Base-by-base conservation (phyloP, 2,888 invertebrate genomes). In the Eupeodes latifasciatus region DNA sequence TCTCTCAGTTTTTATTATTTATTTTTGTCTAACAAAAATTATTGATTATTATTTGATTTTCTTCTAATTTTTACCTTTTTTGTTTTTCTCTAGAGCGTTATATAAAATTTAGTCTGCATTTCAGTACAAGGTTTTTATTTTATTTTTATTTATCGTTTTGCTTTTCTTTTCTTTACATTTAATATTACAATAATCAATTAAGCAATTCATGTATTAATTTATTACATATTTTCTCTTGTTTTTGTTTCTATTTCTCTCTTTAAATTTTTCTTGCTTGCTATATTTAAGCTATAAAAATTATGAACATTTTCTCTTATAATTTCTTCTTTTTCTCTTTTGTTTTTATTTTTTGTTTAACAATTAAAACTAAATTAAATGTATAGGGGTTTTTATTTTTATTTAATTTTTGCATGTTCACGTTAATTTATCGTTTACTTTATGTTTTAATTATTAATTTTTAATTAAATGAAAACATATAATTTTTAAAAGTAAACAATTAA, bases 321-420 rank as follows among this genome's bases (percentile, higher is more conserved):
- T 40, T 40, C 9, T 40, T 40, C 40, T 40, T 9, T 40, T 40
- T 27, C 27, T 27, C 27, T 40, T 40, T 40, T 40, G 5, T 59
- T 3, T 36, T 34, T 61, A 53, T 34, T 4, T 55, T 78, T 72
- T 75, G 47, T 74, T 78, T 57, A 82, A 71, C 53, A 59, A 75
- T 87, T 80, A 80, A 55, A 80, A 64, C 83, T 87, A 87, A 85
- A 81, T 81, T 85, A 85, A 87, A 81, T 57, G 59, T 85, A 85
- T 76, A 83, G 82, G 86, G 79, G 79, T 83, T 79, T 59, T 55
- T 53, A 66, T 49, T 64, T 67, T 69, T 83, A 27, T 27, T 27
- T 27, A 27, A 27, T 19, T 19, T 19, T 19, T 75, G 81, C 72
- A 71, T 85, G 64, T 61, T 66, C 47, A 55, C 16, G 4, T 55